These are phyloP conservation scores for Dasyornis broadbenti DNA, from an alignment of 2,113 vertebrate species.

Conservation along the genomic window DNA sequence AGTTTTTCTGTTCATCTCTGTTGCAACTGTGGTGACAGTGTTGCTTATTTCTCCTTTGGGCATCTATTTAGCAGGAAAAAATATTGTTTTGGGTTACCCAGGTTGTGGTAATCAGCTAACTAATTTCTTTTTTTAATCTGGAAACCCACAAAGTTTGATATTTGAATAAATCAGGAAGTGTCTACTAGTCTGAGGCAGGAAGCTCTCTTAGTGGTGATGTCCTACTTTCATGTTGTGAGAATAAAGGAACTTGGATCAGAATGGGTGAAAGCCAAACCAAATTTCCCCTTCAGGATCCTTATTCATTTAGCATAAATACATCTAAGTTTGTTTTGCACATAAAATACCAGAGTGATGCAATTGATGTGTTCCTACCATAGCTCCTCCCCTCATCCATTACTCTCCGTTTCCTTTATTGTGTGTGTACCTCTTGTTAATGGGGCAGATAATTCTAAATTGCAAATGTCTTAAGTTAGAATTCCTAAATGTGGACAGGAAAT, in stretches of 20 bases:
- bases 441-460: neutral
- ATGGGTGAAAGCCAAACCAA: neutral
- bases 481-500: neutral
- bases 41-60: neutral
- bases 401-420: neutral
- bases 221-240: neutral
- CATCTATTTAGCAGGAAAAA: neutral
- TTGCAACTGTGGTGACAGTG: neutral
- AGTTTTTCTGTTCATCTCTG: neutral
- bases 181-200: neutral
- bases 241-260: neutral
- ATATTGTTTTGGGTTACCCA: neutral
- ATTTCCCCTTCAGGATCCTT: neutral
- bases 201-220: neutral
- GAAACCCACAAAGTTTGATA: neutral
- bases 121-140: neutral
- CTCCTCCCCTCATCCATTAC: neutral
- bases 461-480: neutral
- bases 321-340: neutral
- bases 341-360: neutral
- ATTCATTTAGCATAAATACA: neutral
- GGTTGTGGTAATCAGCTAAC: neutral
- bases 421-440: rapidly evolving
- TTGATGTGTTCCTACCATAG: neutral
- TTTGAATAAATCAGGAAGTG: neutral